Percentiles rank a stretch among this genome's conserved stretches.
Conservation (phyloP, 2,888 invertebrate genomes). For the Epistrophella euchroma region DNA sequence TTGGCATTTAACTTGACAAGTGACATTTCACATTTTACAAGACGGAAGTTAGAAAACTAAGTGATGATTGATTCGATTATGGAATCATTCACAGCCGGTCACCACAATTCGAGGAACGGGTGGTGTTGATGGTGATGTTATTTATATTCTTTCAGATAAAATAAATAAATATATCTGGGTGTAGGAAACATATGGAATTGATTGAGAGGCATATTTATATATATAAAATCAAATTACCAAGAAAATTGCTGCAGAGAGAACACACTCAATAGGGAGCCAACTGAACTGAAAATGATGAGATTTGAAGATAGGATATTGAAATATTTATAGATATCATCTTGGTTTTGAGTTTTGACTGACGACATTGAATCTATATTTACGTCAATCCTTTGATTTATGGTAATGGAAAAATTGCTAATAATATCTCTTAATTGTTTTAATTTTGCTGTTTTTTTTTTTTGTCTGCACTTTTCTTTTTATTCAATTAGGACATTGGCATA, state of each 20-base stretch:
- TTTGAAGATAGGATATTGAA: not conserved
- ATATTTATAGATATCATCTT: too few species aligned
- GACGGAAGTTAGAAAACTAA: slow-evolving; percentile 1
- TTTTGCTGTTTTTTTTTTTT: not conserved
- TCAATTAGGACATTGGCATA: not conserved
- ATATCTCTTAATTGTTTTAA: not conserved
- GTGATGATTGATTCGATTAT: not conserved
- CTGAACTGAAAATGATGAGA: not conserved
- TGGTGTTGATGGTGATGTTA: not conserved
- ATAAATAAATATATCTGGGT: not conserved
- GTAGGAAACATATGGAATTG: not conserved
- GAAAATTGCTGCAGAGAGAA: not conserved
- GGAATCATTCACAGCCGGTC: not conserved
- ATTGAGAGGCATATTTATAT: not conserved
- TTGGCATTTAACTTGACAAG: not conserved
- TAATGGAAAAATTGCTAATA: not conserved
- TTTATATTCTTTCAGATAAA: not conserved
- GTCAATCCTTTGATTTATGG: not conserved
- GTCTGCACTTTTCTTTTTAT: not conserved
- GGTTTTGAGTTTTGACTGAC: not conserved
- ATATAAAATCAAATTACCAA: not conserved
- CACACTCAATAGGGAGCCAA: not conserved
- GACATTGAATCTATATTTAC: not conserved
- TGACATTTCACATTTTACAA: not conserved
- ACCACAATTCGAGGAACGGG: not conserved